phyloP scores from a whole-genome alignment of 1,140 invertebrate species.

The Andrena cerasifolii region DNA sequence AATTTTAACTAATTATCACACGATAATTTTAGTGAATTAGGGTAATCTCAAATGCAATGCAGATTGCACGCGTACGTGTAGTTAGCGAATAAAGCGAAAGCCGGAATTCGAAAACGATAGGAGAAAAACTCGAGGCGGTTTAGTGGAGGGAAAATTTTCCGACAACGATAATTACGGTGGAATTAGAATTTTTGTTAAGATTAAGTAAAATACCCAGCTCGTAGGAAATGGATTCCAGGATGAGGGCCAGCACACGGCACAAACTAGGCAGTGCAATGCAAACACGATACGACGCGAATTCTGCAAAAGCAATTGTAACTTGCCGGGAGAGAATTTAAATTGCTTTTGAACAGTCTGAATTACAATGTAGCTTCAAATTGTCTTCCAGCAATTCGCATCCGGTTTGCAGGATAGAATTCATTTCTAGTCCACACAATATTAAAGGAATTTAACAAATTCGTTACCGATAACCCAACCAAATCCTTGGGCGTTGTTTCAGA shows the following conservation, averaged over 20 bases:
- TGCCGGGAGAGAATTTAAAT: constrained; percentile 64
- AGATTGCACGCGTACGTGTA: too few species aligned
- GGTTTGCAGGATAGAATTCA: constrained; percentile 56
- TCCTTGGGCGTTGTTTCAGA: neutral
- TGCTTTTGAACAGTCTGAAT: constrained; percentile 61
- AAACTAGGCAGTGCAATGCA: constrained; percentile 29
- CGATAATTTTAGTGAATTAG: too few species aligned
- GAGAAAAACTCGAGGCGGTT: too few species aligned
- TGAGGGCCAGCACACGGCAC: constrained; percentile 12
- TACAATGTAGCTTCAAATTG: constrained; percentile 59
- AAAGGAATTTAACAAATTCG: constrained; percentile 18
- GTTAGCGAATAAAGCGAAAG: too few species aligned
- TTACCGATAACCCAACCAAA: neutral
- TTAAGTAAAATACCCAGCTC: constrained; percentile 5
- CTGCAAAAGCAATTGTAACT: constrained; percentile 65
- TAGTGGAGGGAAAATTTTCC: neutral
- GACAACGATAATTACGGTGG: neutral
- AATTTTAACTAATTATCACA: too few species aligned
- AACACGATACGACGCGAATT: constrained; percentile 56
- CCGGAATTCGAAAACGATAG: too few species aligned
- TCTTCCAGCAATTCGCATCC: constrained; percentile 60
- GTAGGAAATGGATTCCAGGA: constrained; percentile 40
- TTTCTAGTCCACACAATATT: constrained; percentile 39
- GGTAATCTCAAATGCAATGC: too few species aligned
- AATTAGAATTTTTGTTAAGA: constrained; percentile 21